These are phyloP conservation scores for Trimorus sp. DNA, from an alignment of 2,888 invertebrate genomes.

Conservation along the genomic window DNA sequence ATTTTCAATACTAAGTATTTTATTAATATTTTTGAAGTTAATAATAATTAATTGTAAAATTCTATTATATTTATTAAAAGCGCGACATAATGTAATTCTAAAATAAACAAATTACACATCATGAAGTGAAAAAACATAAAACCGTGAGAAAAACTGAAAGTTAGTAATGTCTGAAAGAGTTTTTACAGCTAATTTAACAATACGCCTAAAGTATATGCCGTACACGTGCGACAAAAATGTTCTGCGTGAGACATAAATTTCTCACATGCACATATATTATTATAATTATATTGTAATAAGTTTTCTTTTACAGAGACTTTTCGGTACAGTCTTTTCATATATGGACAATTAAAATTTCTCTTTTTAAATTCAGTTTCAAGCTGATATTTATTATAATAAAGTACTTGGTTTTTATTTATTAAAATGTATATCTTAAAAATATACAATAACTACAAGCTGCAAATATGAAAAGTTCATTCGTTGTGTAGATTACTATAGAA, in stretches of 20 bases:
- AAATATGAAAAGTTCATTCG: too few species aligned
- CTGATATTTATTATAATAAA: too few species aligned
- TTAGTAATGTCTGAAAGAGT: constrained; percentile 50
- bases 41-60: background rate
- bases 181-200: constrained; percentile 51
- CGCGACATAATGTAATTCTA: constrained; percentile 29
- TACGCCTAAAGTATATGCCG: constrained; percentile 31
- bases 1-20: background rate
- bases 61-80: constrained; percentile 29
- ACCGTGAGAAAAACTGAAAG: constrained; percentile 38
- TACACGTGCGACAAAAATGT: constrained; percentile 33
- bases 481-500: too few species aligned
- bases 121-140: constrained; percentile 44
- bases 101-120: constrained; percentile 45
- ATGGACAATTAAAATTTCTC: constrained; percentile 6
- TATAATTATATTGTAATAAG: constrained; percentile 25
- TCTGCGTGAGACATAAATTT: constrained; percentile 26
- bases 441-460: too few species aligned
- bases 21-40: background rate
- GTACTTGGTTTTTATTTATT: too few species aligned
- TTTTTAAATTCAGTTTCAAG: background rate
- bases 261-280: constrained; percentile 27
- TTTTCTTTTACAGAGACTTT: constrained; percentile 5
- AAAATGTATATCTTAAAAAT: too few species aligned
- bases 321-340: constrained; percentile 11